Percentiles rank a stretch among this genome's conserved stretches.
These are phyloP conservation scores for Istiophorus platypterus DNA, from an alignment of 2,113 vertebrate species.

Conservation along the genomic window DNA sequence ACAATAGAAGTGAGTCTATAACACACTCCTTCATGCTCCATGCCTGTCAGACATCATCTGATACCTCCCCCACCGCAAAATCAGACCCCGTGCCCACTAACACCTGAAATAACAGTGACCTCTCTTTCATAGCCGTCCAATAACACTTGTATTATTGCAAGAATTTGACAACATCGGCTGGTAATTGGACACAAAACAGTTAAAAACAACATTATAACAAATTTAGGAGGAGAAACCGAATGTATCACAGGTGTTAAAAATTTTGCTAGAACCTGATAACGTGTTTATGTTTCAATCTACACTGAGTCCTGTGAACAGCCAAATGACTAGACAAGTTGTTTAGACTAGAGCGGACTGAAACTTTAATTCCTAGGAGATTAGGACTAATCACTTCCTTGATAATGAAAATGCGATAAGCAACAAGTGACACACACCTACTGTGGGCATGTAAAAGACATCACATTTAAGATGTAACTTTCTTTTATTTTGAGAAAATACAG, in stretches of 20 bases:
- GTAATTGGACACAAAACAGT: slow-evolving; percentile 65
- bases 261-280: slow-evolving; percentile 45
- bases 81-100: slow-evolving; percentile 51
- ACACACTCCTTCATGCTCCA: neutral
- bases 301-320: slow-evolving; percentile 1
- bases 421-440: slow-evolving; percentile 46
- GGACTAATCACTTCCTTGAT: slow-evolving; percentile 49
- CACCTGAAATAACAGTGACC: slow-evolving; percentile 81
- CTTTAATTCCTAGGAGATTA: slow-evolving; percentile 51
- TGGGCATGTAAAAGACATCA: neutral
- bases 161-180: slow-evolving; percentile 57
- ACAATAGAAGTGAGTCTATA: neutral
- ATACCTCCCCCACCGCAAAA: slow-evolving; percentile 57
- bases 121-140: slow-evolving; percentile 43
- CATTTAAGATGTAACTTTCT: slow-evolving; percentile 17
- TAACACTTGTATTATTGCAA: slow-evolving; percentile 64
- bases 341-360: slow-evolving; percentile 23
- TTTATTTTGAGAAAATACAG: slow-evolving; percentile 12
- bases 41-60: slow-evolving; percentile 68
- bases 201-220: slow-evolving; percentile 62
- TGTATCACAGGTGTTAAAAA: slow-evolving; percentile 40
- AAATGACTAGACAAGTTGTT: slow-evolving; percentile 48
- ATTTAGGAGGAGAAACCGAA: slow-evolving; percentile 29
- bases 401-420: slow-evolving; percentile 53
- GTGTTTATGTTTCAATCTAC: slow-evolving; percentile 42